These are phyloP conservation scores for Sinelater perroti DNA, from an alignment of 2,888 invertebrate genomes.

Conservation along the genomic window DNA sequence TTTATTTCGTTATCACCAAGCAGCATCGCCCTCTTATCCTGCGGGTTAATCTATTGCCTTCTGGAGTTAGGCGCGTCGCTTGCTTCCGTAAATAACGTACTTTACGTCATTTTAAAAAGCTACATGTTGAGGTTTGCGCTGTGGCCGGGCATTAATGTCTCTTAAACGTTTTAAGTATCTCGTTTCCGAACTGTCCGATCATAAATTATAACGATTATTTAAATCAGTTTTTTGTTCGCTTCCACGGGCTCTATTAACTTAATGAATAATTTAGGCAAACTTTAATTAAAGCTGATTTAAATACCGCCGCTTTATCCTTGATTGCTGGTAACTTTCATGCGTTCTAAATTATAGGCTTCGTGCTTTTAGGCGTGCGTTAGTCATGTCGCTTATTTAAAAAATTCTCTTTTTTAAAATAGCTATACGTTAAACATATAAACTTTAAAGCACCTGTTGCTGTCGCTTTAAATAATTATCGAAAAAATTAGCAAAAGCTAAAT, in stretches of 20 bases:
- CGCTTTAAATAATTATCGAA: too few relatives aligned
- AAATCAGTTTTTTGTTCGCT: background rate
- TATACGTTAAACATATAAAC: too few relatives aligned
- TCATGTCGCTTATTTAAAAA: too few relatives aligned
- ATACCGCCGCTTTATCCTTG: constrained; percentile 4
- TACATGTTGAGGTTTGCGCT: too few relatives aligned
- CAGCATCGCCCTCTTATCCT: constrained; percentile 5
- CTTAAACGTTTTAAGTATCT: constrained; percentile 1
- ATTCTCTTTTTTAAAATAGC: too few relatives aligned
- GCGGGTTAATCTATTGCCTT: too few relatives aligned
- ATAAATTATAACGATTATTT: constrained; percentile 19
- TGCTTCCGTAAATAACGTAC: too few relatives aligned
- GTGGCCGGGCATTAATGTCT: constrained; percentile 17
- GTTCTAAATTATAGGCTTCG: constrained; percentile 2
- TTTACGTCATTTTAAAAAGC: too few relatives aligned
- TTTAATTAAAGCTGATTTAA: constrained; percentile 11
- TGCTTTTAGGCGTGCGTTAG: too few relatives aligned
- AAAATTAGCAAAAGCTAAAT: too few relatives aligned
- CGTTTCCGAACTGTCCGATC: constrained; percentile 1
- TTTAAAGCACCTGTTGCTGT: too few relatives aligned
- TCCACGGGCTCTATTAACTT: constrained; percentile 3
- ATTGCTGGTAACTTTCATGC: background rate
- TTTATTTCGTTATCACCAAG: constrained; percentile 18
- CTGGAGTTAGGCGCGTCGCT: too few relatives aligned
- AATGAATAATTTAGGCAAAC: background rate